Evolutionary conservation across 2,888 invertebrate species (phyloP).

Genomic region (Chymomyza procnemis): DNA sequence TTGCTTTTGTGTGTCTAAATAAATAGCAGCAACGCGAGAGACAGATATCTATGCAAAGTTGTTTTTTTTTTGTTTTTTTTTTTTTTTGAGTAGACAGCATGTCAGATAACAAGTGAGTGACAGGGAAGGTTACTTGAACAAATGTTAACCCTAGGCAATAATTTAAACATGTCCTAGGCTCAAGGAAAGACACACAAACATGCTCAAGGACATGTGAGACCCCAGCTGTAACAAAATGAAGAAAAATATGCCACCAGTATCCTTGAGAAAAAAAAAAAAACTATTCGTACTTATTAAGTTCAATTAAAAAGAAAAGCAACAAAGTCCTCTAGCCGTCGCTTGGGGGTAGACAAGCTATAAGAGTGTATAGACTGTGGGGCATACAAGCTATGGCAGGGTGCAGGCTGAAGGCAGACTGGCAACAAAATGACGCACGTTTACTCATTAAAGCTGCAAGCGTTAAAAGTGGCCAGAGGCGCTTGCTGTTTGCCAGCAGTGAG

Average conservation of each 20-base stretch:
- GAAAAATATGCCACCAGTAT: slow-evolving; percentile 13
- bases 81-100: no score
- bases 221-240: slow-evolving; percentile 2
- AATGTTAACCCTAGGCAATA: slow-evolving; percentile 43
- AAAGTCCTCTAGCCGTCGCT: no score
- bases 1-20: not conserved
- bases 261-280: slow-evolving; percentile 16
- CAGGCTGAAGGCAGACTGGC: no score
- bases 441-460: slow-evolving; percentile 39
- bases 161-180: slow-evolving; percentile 31
- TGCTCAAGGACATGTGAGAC: slow-evolving; percentile 37
- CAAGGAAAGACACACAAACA: not conserved
- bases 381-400: no score
- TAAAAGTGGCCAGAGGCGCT: slow-evolving; percentile 5
- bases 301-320: slow-evolving; percentile 42
- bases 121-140: slow-evolving; percentile 9
- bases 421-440: slow-evolving; percentile 9
- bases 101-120: no score
- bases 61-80: no score
- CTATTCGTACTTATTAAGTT: slow-evolving; percentile 40
- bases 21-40: not conserved
- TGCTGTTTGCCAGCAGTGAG: not conserved
- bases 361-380: no score
- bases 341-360: no score
- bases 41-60: no score